These are phyloP conservation scores for Hermodice carunculata DNA, from an alignment of 2,888 invertebrate genomes.

Conservation along the genomic window DNA sequence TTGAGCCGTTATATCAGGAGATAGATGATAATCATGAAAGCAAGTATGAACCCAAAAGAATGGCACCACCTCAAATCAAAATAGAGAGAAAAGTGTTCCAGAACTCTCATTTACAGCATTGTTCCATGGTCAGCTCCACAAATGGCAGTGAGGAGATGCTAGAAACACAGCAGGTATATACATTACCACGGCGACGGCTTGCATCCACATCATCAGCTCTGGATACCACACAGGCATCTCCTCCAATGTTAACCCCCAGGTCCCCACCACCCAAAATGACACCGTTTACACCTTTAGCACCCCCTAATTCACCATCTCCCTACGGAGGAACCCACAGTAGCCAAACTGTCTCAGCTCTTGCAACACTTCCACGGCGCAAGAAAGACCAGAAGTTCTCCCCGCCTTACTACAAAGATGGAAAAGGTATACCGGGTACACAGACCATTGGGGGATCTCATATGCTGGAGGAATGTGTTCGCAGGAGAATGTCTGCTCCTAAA, in stretches of 20 bases:
- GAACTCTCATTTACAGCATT: constrained; percentile 39
- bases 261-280: constrained; percentile 67
- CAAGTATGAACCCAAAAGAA: constrained; percentile 56
- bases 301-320: constrained; percentile 48
- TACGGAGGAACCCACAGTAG: constrained; percentile 27
- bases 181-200: not conserved
- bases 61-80: constrained; percentile 46
- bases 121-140: constrained; percentile 61
- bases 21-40: constrained; percentile 62
- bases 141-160: constrained; percentile 56
- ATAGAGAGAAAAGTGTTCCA: constrained; percentile 65
- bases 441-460: too few species aligned
- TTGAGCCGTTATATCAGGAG: constrained; percentile 58
- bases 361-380: constrained; percentile 57
- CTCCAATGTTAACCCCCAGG: constrained; percentile 67
- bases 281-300: too few species aligned
- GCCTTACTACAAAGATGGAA: constrained; percentile 15
- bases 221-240: constrained; percentile 67
- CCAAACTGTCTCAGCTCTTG: constrained; percentile 54
- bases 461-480: too few species aligned
- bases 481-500: constrained; percentile 59
- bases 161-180: constrained; percentile 9
- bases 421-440: constrained; percentile 14
- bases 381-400: constrained; percentile 25
- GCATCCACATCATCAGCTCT: not conserved